Base-by-base conservation (phyloP, 2,113 vertebrate species). In the Daboia siamensis region DNA sequence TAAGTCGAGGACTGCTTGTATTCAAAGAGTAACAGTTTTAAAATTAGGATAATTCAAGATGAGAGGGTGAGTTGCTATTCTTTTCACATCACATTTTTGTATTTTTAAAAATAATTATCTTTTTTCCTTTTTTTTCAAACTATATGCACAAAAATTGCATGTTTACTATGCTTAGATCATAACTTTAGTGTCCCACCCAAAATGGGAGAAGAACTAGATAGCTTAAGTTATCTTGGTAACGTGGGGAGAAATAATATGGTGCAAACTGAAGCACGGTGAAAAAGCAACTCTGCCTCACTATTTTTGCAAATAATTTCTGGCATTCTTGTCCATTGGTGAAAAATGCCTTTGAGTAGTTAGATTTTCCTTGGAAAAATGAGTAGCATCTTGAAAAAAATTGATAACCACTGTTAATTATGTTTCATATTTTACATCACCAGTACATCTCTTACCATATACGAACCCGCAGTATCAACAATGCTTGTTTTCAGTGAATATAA, bases 391-490 rank as follows among this genome's bases (percentile, higher is more conserved):
- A 0, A 89, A 93, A 87, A 54, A 6, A 57, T 17, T 17, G 44
- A 48, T 46, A 56, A 91, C 3, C 24, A 87, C 64, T 69, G 33
- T 26, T 46, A 94, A 91, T 29, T 91, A 87, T 1, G 74, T 93
- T 90, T 92, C 91, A 91, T 86, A 93, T 91, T 93, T 80, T 93
- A 13, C 0, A 44, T 85, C 92, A 92, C 57, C 52, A 93, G 90
- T 44, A 11, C 85, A 4, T 10, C 74, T 80, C 74, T 80, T 80
- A 80, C 74, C 17, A 80, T 20, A 80, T 80, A 80, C 39, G 17
- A 44, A 44, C 88, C 87, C 61, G n/a, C 54, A 33, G 11, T 92
- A 94, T 54, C 46, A 87, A 84, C 26, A 93, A 20, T 89, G 80
- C 29, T 15, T 13, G 90, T 93, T 69, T 92, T 44, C 33, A 54